Base-by-base conservation (phyloP, 2,888 invertebrate species). In the Amphimallon solstitiale region DNA sequence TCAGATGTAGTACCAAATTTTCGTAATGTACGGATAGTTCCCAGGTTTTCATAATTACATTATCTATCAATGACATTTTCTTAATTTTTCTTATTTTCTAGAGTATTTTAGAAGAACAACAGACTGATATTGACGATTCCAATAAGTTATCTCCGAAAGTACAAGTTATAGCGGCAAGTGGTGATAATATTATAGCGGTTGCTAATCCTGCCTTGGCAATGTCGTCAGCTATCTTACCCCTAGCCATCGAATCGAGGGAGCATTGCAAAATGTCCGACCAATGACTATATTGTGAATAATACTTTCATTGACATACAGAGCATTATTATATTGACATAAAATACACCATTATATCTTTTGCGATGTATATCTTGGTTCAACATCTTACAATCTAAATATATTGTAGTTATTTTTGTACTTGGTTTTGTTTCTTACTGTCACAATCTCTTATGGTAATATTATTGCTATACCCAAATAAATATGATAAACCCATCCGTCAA, bases 131-230 rank as follows among this genome's bases (percentile, higher is more conserved):
- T 59, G 85, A 63, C 75, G 88, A 80, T 64, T 67, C 72, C 10
- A 76, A 73, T 62, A 81, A 80, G 70, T 78, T 75, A 64, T 80
- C 81, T 23, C 81, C 82, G 14, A 80, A 79, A 19, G 89, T 90
- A 0, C 88, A 93, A 85, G 90, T 94, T 69, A 92, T 94, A 68
- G 92, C 94, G 0, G 90, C 93, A 0, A 89, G 93, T 10, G 94
- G 93, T 0, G 92, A 92, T 80, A 92, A 92, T 80, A 94, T 94
- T 77, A 94, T 94, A 74, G 94, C 94, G 0, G 94, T 94, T 0
- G 92, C 94, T 17, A 94, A 94, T 86, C 94, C 94, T 10, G 94
- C 94, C 1, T 83, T 94, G 71, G 89, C 89, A 12, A 84, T 90
- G 79, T 87, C 87, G 67, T 83, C 86, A 34, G 79, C 81, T 15